Evolutionary conservation across 2,888 invertebrate genomes (phyloP), one percentile per base, ranked within the genome.

Genomic region (Drosophila paranaensis): DNA sequence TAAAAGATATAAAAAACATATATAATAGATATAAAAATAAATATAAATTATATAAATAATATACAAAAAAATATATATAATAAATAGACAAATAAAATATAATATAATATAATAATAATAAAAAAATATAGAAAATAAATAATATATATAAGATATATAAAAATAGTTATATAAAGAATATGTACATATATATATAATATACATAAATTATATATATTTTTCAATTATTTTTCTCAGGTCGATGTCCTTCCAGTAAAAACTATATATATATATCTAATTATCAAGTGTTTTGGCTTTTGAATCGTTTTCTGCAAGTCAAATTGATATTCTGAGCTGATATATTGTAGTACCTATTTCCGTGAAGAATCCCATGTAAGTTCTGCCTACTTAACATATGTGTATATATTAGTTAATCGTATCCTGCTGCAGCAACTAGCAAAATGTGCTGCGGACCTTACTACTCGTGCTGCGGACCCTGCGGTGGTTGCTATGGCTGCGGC

Each of bases 381-480:
- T 13, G 8, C 6, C 3, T 8, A 13, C 11, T 2, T 13, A 43
- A 2, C 20, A 11, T 13, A 0, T 13, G 25, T n/a, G 13, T 2
- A 25, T 3, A 14, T 45, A 45, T 27, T 27, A 27, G 14, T 2
- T 14, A 46, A 16, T 48, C 3, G 2, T 13, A 16, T 9, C 8
- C 0, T 25, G 4, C 5, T 1, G 14, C 20, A 51, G 51, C 5
- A 20, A 0, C 51, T 53, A 37, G 51, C 51, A 53, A 53, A 53
- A 53, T 53, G 51, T 53, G 51, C 25, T 53, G 51, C 37, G 51
- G 51, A 53, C 51, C 51, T 37, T 53, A 37, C 51, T 53, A 37
- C 37, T 53, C 51, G 8, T 53, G 51, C 9, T 53, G 51, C 5
- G 35, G 37, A 37, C 51, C 35, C 5, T 55, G 30, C 42, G 35